phyloP scores from a whole-genome alignment of 2,888 invertebrate genomes.

The Mesopsocus fuscifrons region DNA sequence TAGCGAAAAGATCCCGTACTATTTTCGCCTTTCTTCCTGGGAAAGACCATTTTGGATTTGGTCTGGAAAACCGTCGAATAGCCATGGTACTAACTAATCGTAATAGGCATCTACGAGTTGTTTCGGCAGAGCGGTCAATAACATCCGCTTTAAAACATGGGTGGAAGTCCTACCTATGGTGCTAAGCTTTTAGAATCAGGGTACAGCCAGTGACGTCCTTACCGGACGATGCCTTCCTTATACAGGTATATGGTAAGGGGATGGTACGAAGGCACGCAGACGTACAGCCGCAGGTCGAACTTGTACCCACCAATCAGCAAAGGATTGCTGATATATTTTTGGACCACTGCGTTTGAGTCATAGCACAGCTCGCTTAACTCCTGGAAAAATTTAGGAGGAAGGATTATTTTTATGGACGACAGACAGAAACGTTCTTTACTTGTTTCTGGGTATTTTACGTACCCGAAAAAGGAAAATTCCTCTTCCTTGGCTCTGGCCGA shows the following conservation, averaged over 20 bases:
- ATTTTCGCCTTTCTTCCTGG: too few relatives aligned
- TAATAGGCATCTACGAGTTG: too few relatives aligned
- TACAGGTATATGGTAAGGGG: slow-evolving; percentile 78
- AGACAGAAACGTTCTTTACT: slow-evolving; percentile 12
- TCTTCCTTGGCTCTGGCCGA: slow-evolving; percentile 65
- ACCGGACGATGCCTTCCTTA: slow-evolving; percentile 63
- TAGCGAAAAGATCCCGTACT: too few relatives aligned
- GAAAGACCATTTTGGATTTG: too few relatives aligned
- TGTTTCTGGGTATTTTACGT: slow-evolving; percentile 20
- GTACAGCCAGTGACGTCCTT: too few relatives aligned
- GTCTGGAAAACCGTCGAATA: too few relatives aligned
- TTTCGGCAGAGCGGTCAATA: too few relatives aligned
- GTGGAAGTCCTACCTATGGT: too few relatives aligned
- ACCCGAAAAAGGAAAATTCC: slow-evolving; percentile 70
- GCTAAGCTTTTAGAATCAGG: too few relatives aligned
- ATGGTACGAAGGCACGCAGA: slow-evolving; percentile 70
- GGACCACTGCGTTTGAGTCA: slow-evolving; percentile 60
- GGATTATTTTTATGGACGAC: too few relatives aligned
- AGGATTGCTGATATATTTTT: slow-evolving; percentile 59
- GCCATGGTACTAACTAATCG: too few relatives aligned
- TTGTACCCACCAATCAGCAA: slow-evolving; percentile 73
- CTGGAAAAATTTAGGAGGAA: slow-evolving; percentile 29
- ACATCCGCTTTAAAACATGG: too few relatives aligned
- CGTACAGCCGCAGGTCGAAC: slow-evolving; percentile 80
- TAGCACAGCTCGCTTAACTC: slow-evolving; percentile 57